These are phyloP conservation scores for Thymelicus acteon DNA, from an alignment of 2,888 invertebrate species.

Conservation along the genomic window DNA sequence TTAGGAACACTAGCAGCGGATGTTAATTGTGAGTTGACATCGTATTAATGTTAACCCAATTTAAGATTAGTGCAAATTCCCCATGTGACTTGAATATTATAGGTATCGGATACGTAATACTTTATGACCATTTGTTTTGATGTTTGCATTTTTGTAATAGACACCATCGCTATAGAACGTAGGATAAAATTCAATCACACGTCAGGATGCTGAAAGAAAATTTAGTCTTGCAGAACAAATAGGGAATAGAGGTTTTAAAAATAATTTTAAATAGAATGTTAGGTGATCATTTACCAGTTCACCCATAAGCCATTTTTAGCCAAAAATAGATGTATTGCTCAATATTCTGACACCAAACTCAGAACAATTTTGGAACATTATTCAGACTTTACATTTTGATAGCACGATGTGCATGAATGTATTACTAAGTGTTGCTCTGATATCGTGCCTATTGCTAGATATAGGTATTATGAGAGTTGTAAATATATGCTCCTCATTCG, in stretches of 20 bases:
- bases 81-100: constrained; percentile 22
- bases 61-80: constrained; percentile 20
- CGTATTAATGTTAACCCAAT: constrained; percentile 6
- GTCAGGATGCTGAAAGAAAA: constrained; percentile 18
- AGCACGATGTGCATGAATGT: constrained; percentile 22
- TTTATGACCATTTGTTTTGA: constrained; percentile 1
- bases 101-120: neutral
- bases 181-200: constrained; percentile 17
- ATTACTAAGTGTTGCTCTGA: constrained; percentile 31
- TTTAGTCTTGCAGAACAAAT: constrained; percentile 33
- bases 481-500: constrained; percentile 48
- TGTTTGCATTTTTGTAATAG: constrained; percentile 18
- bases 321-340: constrained; percentile 54
- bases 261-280: constrained; percentile 21
- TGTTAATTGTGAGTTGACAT: constrained; percentile 10
- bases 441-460: constrained; percentile 47
- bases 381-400: constrained; percentile 33
- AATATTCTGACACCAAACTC: constrained; percentile 48
- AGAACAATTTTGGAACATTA: constrained; percentile 42
- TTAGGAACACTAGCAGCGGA: constrained; percentile 8
- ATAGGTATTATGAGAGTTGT: constrained; percentile 40
- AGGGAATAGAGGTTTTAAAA: constrained; percentile 25
- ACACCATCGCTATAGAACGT: constrained; percentile 13
- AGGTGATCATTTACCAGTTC: constrained; percentile 28
- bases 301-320: constrained; percentile 56